Conservation (phyloP, 2,888 invertebrate genomes). For the Hypsopygia costalis region DNA sequence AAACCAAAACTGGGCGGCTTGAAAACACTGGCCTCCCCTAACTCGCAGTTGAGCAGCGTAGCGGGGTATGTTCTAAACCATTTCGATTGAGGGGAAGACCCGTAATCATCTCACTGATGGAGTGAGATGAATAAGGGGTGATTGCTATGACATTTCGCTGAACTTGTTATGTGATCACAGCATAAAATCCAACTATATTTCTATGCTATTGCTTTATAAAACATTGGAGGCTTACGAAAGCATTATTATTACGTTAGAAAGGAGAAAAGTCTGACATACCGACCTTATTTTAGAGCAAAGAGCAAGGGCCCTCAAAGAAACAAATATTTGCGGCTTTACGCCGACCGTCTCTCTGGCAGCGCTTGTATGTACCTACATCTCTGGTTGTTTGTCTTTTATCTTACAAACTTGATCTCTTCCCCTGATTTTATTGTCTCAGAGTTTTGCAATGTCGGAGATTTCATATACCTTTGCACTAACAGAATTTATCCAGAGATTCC, state of each 20-base stretch:
- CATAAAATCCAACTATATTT: no score
- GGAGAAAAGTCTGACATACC: slow-evolving; percentile 31
- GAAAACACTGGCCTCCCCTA: no score
- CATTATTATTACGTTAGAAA: slow-evolving; percentile 17
- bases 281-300: slow-evolving; percentile 42
- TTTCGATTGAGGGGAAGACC: no score
- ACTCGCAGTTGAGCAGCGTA: no score
- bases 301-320: slow-evolving; percentile 47
- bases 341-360: slow-evolving; percentile 31
- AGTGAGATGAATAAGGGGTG: no score
- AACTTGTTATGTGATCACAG: no score
- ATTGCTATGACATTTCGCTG: no score
- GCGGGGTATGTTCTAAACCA: no score
- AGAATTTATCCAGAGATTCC: neutral
- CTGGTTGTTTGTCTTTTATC: slow-evolving; percentile 26
- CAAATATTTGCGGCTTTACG: slow-evolving; percentile 59
- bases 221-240: slow-evolving; percentile 18
- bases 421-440: slow-evolving; percentile 17
- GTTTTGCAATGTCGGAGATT: neutral
- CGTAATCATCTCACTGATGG: no score
- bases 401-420: slow-evolving; percentile 25
- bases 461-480: neutral
- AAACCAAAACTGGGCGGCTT: no score
- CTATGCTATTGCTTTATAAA: no score
- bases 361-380: slow-evolving; percentile 16